Conservation (phyloP, 2,888 invertebrate species). For the Neoscelio sp. region DNA sequence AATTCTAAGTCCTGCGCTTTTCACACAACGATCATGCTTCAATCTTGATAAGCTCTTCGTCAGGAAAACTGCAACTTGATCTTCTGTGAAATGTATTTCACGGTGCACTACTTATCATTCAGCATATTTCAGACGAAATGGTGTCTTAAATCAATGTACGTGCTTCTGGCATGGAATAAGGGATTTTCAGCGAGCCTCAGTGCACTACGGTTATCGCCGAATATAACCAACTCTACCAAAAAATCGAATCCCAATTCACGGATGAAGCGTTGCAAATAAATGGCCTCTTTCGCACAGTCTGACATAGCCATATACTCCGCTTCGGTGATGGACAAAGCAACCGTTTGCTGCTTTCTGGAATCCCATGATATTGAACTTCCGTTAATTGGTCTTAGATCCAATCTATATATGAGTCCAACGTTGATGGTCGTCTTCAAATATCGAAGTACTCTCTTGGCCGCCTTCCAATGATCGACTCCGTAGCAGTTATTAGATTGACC, state of each 20-base stretch:
- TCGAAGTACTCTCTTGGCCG: background rate
- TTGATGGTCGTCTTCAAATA: slow-evolving; percentile 2
- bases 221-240: background rate
- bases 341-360: background rate
- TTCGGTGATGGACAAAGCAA: background rate
- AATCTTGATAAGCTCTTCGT: background rate
- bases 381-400: background rate
- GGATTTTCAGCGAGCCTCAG: background rate
- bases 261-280: slow-evolving; percentile 10
- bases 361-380: slow-evolving; percentile 7
- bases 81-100: background rate
- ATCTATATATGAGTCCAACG: background rate
- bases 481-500: slow-evolving; percentile 7
- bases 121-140: slow-evolving; percentile 7
- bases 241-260: slow-evolving; percentile 3
- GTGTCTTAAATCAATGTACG: slow-evolving; percentile 2
- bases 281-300: slow-evolving; percentile 10
- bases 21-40: background rate
- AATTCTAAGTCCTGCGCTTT: background rate
- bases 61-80: slow-evolving; percentile 8
- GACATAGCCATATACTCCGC: slow-evolving; percentile 13
- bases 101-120: background rate
- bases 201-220: slow-evolving; percentile 6
- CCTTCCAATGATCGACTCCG: slow-evolving; percentile 2
- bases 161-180: background rate